Conservation (phyloP, 2,113 vertebrate species). For the Cathartes aura region DNA sequence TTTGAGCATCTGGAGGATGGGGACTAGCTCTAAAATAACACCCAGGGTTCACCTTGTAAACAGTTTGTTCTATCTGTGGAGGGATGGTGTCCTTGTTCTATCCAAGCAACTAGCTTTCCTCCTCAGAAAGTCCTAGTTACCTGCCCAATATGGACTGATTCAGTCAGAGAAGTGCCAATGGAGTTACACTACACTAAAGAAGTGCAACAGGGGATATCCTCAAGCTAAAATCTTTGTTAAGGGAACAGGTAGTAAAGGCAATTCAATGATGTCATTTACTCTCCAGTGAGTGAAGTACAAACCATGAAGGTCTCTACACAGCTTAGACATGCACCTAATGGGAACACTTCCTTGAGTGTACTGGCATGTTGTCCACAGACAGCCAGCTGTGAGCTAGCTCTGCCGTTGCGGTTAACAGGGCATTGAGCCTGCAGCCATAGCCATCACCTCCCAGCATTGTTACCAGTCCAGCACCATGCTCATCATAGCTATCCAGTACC, state of each 20-base stretch:
- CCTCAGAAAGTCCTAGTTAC: background rate
- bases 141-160: background rate
- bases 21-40: background rate
- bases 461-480: background rate
- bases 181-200: background rate
- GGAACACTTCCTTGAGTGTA: background rate
- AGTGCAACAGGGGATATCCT: background rate
- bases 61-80: background rate
- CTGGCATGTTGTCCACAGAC: background rate
- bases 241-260: background rate
- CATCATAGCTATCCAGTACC: background rate
- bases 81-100: background rate
- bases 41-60: background rate
- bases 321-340: background rate
- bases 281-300: background rate
- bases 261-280: background rate
- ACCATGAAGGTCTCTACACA: background rate
- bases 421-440: background rate
- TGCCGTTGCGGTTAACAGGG: background rate
- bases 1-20: background rate
- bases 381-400: background rate
- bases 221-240: background rate
- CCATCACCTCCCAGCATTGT: background rate
- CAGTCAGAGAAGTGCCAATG: background rate
- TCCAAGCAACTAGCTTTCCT: background rate